Percentiles rank a stretch among this genome's conserved stretches.
These are phyloP conservation scores for Manis crassicaudata DNA, from an alignment of 2,797 vertebrate species.

Conservation along the genomic window DNA sequence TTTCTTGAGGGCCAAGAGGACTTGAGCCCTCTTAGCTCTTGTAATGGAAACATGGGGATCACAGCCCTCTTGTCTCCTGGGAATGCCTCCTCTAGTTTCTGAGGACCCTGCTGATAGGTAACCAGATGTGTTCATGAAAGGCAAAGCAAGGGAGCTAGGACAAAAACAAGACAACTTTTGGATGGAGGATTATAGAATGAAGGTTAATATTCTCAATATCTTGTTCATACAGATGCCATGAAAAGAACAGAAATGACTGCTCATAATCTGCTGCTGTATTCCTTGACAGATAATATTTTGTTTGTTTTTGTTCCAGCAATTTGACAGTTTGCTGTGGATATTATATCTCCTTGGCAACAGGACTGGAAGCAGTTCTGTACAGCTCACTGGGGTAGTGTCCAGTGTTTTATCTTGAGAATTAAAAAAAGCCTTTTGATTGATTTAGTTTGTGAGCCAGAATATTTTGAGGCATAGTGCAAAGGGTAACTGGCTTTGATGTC, in stretches of 20 bases:
- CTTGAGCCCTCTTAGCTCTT: neutral
- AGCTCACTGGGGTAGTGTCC: constrained; percentile 1
- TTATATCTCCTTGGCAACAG: constrained; percentile 63
- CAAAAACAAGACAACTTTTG: constrained; percentile 49
- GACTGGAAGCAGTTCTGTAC: constrained; percentile 28
- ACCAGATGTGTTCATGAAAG: constrained; percentile 4
- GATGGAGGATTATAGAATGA: constrained; percentile 43
- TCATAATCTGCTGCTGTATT: constrained; percentile 67
- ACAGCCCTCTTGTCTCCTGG: neutral
- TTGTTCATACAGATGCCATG: constrained; percentile 68
- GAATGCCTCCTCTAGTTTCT: neutral
- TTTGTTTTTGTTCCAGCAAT: constrained; percentile 70
- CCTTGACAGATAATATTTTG: constrained; percentile 73
- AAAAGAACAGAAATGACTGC: constrained; percentile 70
- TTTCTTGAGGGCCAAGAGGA: neutral
- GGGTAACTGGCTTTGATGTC: neutral
- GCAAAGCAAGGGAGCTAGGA: constrained; percentile 20
- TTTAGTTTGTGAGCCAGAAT: constrained; percentile 27
- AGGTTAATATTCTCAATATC: constrained; percentile 77
- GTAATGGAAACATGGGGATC: neutral
- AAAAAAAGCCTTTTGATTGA: constrained; percentile 42
- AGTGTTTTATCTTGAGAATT: constrained; percentile 60
- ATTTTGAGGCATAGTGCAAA: neutral
- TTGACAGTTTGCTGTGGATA: constrained; percentile 68
- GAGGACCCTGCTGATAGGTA: neutral